A percentile compares a stretch with the other conserved stretches of the same genome.
phyloP scores from a whole-genome alignment of 2,113 vertebrate genomes.

The Serinus canaria region DNA sequence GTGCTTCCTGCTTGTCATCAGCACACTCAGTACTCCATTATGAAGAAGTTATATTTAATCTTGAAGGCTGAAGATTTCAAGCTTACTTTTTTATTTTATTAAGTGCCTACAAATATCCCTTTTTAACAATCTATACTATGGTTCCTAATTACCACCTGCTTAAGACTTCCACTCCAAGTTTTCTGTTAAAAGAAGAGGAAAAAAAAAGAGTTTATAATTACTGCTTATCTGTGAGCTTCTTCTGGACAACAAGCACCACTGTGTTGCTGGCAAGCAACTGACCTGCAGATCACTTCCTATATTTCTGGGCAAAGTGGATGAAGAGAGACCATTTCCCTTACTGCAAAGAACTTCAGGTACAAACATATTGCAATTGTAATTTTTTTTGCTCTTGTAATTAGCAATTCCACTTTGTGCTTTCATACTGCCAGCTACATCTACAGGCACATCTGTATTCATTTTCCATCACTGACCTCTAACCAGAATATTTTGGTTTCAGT shows the following conservation, averaged over 20 bases:
- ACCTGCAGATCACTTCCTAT: background rate
- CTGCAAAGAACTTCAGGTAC: background rate
- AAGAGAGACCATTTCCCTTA: background rate
- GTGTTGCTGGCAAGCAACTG: background rate
- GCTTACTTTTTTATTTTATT: background rate
- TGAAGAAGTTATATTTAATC: background rate
- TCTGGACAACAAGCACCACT: background rate
- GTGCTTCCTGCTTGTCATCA: background rate
- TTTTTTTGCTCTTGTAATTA: background rate
- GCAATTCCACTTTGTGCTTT: background rate
- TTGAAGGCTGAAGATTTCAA: background rate
- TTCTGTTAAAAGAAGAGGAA: background rate
- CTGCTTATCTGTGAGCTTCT: background rate
- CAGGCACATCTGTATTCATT: background rate
- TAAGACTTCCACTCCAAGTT: background rate
- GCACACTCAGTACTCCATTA: background rate
- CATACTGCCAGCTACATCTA: background rate
- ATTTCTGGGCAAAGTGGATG: background rate
- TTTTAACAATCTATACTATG: background rate
- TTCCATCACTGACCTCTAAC: background rate
- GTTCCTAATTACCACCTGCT: background rate
- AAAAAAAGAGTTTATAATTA: background rate
- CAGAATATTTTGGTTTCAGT: background rate
- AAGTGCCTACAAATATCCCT: background rate
- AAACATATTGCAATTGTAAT: background rate